Evolutionary conservation across 2,888 invertebrate species (phyloP), one percentile per base, ranked within the genome.

Genomic region (Cataglyphis altisquamis): DNA sequence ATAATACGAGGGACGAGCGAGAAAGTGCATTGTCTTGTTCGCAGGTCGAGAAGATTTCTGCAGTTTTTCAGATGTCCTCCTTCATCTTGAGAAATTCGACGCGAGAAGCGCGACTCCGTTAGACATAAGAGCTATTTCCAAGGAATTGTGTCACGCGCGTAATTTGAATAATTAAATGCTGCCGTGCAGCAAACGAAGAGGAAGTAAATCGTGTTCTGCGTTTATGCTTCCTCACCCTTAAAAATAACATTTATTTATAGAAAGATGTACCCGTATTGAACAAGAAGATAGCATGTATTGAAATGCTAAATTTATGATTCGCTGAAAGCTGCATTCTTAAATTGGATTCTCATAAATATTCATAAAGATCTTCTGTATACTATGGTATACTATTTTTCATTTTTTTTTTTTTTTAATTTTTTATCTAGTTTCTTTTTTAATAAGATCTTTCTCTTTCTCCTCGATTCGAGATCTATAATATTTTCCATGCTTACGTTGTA

Each of bases 1-100:
- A 84, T 86, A 87, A 84, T 85, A 84, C 84, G 78, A 75, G 73
- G 82, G 83, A 87, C 85, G 83, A 85, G 85, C 64, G 73, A 87
- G 84, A 73, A 85, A 91, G 90, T 87, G 85, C 89, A 89, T 87
- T 90, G 90, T 89, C 90, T 89, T 90, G 90, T 90, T 84, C 87
- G n/a, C 52, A 52, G 83, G 83, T 66, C 89, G 75, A 84, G 57
- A 87, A 83, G 90, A 73, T 90, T 83, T 88, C 85, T 62, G 75
- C 78, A 57, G 82, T 90, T 90, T 89, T 87, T 83, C 77, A 85
- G 52, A 66, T 84, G 80, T 86, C 78, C 78, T 84, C 84, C 86
- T 86, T 45, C n/a, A 5, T 78, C 83, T 41, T 60, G 73, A 72
- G 60, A 80, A 60, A 80, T 80, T 80, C 74, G 78, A 78, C 70